Conservation (phyloP, 2,888 invertebrate genomes). For the Lycophotia porphyrea region DNA sequence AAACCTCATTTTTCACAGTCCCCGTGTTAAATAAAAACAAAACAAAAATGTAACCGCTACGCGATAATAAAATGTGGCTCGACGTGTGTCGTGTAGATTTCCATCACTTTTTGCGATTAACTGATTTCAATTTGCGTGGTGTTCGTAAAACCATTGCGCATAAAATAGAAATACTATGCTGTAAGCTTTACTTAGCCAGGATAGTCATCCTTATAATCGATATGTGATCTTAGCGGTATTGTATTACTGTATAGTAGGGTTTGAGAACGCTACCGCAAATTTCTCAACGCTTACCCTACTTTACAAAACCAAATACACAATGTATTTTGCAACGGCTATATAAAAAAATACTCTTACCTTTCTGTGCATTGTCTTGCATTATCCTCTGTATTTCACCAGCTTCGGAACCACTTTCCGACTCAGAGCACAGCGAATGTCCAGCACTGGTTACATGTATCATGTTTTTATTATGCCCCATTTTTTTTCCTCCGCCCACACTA, state of each 20-base stretch:
- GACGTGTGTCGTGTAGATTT: no score
- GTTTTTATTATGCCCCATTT: conserved; percentile 71
- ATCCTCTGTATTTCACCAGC: conserved; percentile 93
- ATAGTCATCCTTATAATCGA: no score
- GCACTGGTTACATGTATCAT: conserved; percentile 62
- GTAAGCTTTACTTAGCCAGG: background rate
- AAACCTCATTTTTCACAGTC: background rate
- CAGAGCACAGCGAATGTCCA: conserved; percentile 83
- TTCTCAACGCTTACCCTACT: background rate
- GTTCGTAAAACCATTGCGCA: background rate
- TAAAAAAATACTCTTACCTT: conserved; percentile 70
- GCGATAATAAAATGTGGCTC: background rate
- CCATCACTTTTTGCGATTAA: no score
- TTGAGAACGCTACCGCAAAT: background rate
- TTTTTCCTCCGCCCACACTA: conserved; percentile 76
- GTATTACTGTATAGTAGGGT: background rate
- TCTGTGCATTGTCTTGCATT: conserved; percentile 79
- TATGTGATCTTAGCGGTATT: no score
- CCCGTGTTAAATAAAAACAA: background rate
- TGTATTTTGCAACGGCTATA: conserved; percentile 25
- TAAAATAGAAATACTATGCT: background rate
- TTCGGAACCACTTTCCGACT: conserved; percentile 93
- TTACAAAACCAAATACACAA: conserved; percentile 5
- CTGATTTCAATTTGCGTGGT: background rate
- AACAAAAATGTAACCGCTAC: background rate